Conservation (phyloP, 1,140 invertebrate genomes). For the Brachionus rubens region DNA sequence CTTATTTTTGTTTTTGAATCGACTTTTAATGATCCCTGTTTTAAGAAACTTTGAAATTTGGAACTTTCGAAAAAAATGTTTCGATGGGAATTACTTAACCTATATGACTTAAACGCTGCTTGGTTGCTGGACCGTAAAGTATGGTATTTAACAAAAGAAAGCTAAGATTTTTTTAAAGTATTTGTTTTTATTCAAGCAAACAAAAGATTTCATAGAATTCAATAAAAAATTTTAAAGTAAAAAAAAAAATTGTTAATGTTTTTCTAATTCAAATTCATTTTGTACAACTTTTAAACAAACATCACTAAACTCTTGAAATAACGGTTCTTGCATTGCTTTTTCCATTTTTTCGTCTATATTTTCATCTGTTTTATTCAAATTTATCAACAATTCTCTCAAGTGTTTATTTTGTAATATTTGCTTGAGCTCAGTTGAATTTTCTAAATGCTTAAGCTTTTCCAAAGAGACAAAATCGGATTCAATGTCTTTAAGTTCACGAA, state of each 20-base stretch:
- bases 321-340: constrained; percentile 46
- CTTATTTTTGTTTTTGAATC: too few species aligned
- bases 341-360: constrained; percentile 43
- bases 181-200: too few species aligned
- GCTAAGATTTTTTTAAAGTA: too few species aligned
- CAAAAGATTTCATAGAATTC: too few species aligned
- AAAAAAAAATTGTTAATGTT: not conserved
- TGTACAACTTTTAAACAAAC: constrained; percentile 46
- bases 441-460: constrained; percentile 19
- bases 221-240: too few species aligned
- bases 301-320: constrained; percentile 47
- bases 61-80: too few species aligned
- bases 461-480: constrained; percentile 27
- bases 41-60: too few species aligned
- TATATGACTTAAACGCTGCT: too few species aligned
- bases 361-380: constrained; percentile 12
- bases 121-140: too few species aligned
- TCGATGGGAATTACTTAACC: too few species aligned
- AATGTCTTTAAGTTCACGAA: not conserved
- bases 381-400: constrained; percentile 9
- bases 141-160: too few species aligned
- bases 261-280: constrained; percentile 31
- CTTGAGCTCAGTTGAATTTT: constrained; percentile 25
- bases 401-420: constrained; percentile 32
- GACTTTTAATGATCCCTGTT: too few species aligned